Percentiles rank a stretch among this genome's conserved stretches.
These are phyloP conservation scores for Coronaproctus castanopsis DNA, from an alignment of 2,888 invertebrate species.

Conservation along the genomic window DNA sequence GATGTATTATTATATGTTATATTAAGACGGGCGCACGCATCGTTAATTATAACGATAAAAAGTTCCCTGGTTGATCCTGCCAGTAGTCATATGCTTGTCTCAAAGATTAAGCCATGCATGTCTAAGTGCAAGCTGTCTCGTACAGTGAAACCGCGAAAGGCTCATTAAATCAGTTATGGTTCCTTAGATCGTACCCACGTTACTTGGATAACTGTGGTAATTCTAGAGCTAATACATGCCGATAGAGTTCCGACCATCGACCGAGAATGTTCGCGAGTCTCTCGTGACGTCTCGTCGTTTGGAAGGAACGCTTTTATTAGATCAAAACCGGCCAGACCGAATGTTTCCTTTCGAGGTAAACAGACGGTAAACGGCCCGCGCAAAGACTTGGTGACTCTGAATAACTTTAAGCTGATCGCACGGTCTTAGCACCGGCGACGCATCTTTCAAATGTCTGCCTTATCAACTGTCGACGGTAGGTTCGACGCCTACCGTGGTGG, in stretches of 20 bases:
- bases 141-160: conserved; percentile 38
- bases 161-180: conserved; percentile 39
- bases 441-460: conserved; percentile 44
- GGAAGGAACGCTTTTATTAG: conserved; percentile 33
- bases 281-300: background rate
- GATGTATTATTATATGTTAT: no score
- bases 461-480: conserved; percentile 47
- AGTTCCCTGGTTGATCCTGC: conserved; percentile 35
- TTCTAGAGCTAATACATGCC: conserved; percentile 47
- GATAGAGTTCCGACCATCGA: conserved; percentile 30
- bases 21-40: no score
- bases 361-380: conserved; percentile 26
- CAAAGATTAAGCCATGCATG: conserved; percentile 47
- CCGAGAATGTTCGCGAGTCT: conserved; percentile 20
- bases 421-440: conserved; percentile 33
- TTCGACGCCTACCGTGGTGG: conserved; percentile 43
- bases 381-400: conserved; percentile 29
- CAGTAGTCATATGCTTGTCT: conserved; percentile 44
- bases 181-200: conserved; percentile 31
- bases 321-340: conserved; percentile 32
- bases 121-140: conserved; percentile 36
- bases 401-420: conserved; percentile 29
- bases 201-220: conserved; percentile 39
- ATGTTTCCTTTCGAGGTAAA: conserved; percentile 23
- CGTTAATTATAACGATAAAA: no score